Evolutionary conservation across 2,797 vertebrate genomes (phyloP), one percentile per base, ranked within the genome.

Genomic region (Champsocephalus esox): DNA sequence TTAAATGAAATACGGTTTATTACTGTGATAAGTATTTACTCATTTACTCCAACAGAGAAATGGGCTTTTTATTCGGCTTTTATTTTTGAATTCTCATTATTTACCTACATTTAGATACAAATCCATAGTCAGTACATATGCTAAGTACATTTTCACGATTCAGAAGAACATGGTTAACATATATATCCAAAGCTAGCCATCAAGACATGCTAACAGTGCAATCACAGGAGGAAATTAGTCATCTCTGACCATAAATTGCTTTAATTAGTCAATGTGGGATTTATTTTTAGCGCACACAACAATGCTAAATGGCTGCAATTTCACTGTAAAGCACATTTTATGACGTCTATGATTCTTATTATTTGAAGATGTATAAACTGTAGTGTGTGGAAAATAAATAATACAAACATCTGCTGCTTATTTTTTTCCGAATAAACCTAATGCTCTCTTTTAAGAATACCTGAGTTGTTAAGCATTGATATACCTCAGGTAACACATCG

Each of bases 241-340:
- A 88, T 89, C 85, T 92, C 77, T 87, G 85, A 80, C 84, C 83
- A 75, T 92, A 90, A 94, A 93, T 91, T 85, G 70, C 73, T 83
- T 66, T 79, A 80, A 92, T 93, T 91, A 89, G 87, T 90, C 89
- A 75, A 13, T 63, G 73, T n/a, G 77, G 88, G 82, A 92, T 91
- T 88, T 85, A 87, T 91, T 91, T 84, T 89, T 80, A 12, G 84
- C 74, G 84, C 74, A 74, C 84, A 87, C 80, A 86, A 75, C 81
- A 71, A 75, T 59, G 65, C 62, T 51, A 46, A 68, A 77, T 68
- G 69, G 73, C 69, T 86, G 77, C 75, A 79, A 51, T 61, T n/a
- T 64, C 44, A 58, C 63, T 74, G 65, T 80, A 79, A 82, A 81
- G 79, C 70, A 84, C 83, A 78, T 64, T 66, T 61, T 54, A 59